Evolutionary conservation across 2,888 invertebrate genomes (phyloP), one percentile per base, ranked within the genome.

Genomic region (Drepana falcataria): DNA sequence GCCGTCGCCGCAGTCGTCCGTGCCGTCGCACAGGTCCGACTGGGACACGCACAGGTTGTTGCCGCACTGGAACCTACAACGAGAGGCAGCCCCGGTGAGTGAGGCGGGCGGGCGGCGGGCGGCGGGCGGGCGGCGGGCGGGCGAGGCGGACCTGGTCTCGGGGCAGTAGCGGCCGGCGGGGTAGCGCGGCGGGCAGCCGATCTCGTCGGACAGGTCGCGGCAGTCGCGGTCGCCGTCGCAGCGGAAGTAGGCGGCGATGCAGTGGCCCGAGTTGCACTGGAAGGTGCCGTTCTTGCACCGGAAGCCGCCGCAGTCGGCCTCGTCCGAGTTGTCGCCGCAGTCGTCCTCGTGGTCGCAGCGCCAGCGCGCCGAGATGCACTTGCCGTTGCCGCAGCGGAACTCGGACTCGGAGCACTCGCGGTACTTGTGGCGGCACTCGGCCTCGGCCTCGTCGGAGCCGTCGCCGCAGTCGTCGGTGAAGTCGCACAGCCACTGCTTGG

Each of bases 401-500:
- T 98, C 98, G 0, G 96, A 97, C 79, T 98, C 98, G 0, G 98
- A 98, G 75, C 98, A 99, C 55, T 96, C 95, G 34, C 99, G 92
- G 81, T 97, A 98, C 57, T 92, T 92, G 54, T 95, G 95, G 69
- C 95, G 95, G 82, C 98, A 99, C 41, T 96, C 89, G 0, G 93
- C 87, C 65, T 96, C 96, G 1, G 93, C 88, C 81, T 98, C 98
- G 78, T 99, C 99, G 54, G 96, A 96, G 48, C 96, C 96, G 80
- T 99, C 99, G 0, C 97, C 96, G 73, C 99, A 99, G 79, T 99
- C 99, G 73, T 98, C 97, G 37, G 98, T 97, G 82, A 97, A 98
- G 78, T 99, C 99, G 78, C 99, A 99, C 67, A 95, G 93, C 98
- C 98, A 98, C 75, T 97, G 96, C 68, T 94, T 94, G 1, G 96